Base-by-base conservation (phyloP, 2,113 vertebrate species). In the Bos javanicus region DNA sequence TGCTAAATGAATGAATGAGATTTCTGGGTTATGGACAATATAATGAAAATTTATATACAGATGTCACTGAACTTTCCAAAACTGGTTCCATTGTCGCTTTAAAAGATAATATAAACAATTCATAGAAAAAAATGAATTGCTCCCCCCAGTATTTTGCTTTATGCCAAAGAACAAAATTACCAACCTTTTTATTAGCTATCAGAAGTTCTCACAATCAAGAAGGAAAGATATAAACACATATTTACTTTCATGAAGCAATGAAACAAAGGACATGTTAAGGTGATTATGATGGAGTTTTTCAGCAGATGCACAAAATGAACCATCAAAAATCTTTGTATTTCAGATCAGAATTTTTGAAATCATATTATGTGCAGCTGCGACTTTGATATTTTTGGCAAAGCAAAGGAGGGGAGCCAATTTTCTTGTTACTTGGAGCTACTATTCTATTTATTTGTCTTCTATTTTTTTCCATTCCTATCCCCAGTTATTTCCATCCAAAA, bases 401-500 rank as follows among this genome's bases (percentile, higher is more conserved):
- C 5, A 13, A 67, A 81, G 64, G 36, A 62, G 30, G 11, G 43
- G 56, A 26, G 23, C 28, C 28, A 23, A 13, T 67, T 91, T 56
- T 93, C 11, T 7, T 28, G 13, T 46, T 60, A 82, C 11, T 12
- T 54, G 67, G 16, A 52, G 10, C 16, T 60, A 71, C 14, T 82
- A 28, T 39, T 74, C 17, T 4, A 81, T 83, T 64, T 85, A 90
- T 28, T 64, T 71, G 7, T n/a, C 50, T 67, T 91, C 46, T 64
- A 1, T 43, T 48, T 91, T 81, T 50, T 60, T 39, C 60, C 28
- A 81, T 26, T 33, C 36, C 11, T 91, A 48, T 14, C 10, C 25
- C n/a, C 76, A 95, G 74, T 50, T 90, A 94, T 36, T 92, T 80
- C 96, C 19, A 90, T 48, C 54, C 16, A 96, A 82, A 96, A 46